A percentile compares a stretch with the other conserved stretches of the same genome.
These are phyloP conservation scores for Melanogrammus aeglefinus DNA, from an alignment of 2,797 vertebrate genomes.

Conservation along the genomic window DNA sequence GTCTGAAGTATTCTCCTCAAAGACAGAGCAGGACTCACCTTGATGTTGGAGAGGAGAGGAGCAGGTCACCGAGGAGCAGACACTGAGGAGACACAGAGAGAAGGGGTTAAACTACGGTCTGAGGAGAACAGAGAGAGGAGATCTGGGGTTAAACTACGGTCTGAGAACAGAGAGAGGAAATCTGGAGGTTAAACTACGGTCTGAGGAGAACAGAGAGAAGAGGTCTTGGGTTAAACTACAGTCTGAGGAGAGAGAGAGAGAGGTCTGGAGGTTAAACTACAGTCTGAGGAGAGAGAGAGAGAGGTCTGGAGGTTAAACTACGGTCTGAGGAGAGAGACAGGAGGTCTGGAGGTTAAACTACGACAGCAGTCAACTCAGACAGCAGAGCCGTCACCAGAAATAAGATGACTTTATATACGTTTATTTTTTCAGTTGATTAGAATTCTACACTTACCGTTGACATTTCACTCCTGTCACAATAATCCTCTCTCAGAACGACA, in stretches of 20 bases:
- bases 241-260: too few species aligned
- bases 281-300: too few species aligned
- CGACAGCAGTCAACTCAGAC: not conserved
- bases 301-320: too few species aligned
- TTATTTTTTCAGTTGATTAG: not conserved
- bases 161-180: too few species aligned
- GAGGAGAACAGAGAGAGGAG: not conserved
- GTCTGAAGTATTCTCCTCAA: not conserved
- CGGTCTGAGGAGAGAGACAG: too few species aligned
- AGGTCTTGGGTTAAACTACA: too few species aligned
- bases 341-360: too few species aligned
- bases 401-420: not conserved
- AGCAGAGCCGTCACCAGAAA: not conserved
- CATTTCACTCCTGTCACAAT: not conserved
- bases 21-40: not conserved
- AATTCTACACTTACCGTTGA: conserved; percentile 1
- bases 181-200: too few species aligned
- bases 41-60: not conserved
- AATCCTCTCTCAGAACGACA: not conserved
- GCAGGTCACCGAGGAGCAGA: not conserved
- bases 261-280: too few species aligned
- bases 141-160: not conserved
- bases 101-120: not conserved
- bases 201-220: too few species aligned
- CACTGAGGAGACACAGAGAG: not conserved